phyloP scores from a whole-genome alignment of 2,888 invertebrate genomes.

The Epistrophe grossulariae region DNA sequence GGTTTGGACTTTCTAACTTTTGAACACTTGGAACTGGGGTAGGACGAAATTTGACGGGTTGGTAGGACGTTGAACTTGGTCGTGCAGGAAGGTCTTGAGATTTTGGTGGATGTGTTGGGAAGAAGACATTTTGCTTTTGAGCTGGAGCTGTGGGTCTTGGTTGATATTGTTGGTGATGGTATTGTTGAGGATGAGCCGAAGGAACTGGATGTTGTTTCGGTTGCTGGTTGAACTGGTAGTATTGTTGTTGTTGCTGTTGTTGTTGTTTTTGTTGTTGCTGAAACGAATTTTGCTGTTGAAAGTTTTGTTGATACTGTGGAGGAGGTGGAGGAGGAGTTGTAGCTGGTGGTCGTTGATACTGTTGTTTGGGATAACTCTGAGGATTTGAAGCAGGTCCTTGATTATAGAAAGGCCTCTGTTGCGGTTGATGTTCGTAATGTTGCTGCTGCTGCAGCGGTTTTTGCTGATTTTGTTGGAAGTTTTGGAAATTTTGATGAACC shows the following conservation, averaged over 20 bases:
- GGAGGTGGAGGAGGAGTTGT: slow-evolving; percentile 83
- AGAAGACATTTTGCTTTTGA: slow-evolving; percentile 81
- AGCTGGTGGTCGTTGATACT: slow-evolving; percentile 40
- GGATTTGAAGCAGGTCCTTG: slow-evolving; percentile 71
- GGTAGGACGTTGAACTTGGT: slow-evolving; percentile 78
- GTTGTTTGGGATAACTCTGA: slow-evolving; percentile 77
- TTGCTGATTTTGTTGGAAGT: slow-evolving; percentile 56
- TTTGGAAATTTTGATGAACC: slow-evolving; percentile 70
- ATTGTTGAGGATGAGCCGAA: slow-evolving; percentile 83
- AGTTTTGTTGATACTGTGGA: slow-evolving; percentile 79
- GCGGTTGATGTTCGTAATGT: slow-evolving; percentile 68
- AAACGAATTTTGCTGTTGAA: slow-evolving; percentile 49
- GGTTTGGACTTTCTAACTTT: slow-evolving; percentile 79
- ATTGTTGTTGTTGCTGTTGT: slow-evolving; percentile 44
- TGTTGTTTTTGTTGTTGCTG: slow-evolving; percentile 56
- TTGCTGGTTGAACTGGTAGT: slow-evolving; percentile 47
- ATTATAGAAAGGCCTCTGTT: slow-evolving; percentile 77
- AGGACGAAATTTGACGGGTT: slow-evolving; percentile 82
- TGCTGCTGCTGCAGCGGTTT: slow-evolving; percentile 64
- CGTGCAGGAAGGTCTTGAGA: slow-evolving; percentile 77
- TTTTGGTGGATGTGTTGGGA: slow-evolving; percentile 80
- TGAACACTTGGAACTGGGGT: slow-evolving; percentile 80
- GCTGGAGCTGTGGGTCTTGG: slow-evolving; percentile 79
- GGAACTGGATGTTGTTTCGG: slow-evolving; percentile 49
- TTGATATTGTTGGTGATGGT: slow-evolving; percentile 77